Evolutionary conservation across 2,888 invertebrate species (phyloP).

Genomic region (Corbicula japonica): DNA sequence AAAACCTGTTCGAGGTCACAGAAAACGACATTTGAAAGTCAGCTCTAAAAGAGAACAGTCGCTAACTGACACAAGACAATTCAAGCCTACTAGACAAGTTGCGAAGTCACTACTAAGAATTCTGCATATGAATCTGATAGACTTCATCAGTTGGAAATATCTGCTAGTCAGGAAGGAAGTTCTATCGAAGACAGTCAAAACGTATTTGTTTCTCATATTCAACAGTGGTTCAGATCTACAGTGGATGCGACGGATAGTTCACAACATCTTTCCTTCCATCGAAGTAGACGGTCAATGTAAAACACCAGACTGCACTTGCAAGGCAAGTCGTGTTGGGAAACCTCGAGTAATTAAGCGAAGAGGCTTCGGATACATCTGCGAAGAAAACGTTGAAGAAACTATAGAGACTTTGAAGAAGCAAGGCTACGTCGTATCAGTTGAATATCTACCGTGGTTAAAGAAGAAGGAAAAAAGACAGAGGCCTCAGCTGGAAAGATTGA

Average conservation of each 20-base stretch:
- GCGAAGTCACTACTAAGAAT: neutral
- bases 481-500: neutral
- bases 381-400: neutral
- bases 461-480: neutral
- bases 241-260: constrained; percentile 5
- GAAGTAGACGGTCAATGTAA: neutral
- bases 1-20: neutral
- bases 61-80: neutral
- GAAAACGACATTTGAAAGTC: neutral
- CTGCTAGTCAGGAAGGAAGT: neutral
- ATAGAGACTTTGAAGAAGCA: neutral
- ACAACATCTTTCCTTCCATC: constrained; percentile 1
- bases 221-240: neutral
- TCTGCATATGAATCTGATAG: neutral
- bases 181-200: neutral
- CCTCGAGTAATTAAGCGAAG: neutral
- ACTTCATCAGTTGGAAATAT: neutral
- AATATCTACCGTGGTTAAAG: neutral
- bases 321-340: neutral
- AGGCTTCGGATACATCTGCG: constrained; percentile 7
- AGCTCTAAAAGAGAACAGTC: neutral
- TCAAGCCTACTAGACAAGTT: constrained; percentile 3
- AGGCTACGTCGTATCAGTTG: neutral
- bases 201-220: neutral
- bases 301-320: neutral